Base-by-base conservation (phyloP, 2,888 invertebrate genomes). In the Drosophila kuntzei region DNA sequence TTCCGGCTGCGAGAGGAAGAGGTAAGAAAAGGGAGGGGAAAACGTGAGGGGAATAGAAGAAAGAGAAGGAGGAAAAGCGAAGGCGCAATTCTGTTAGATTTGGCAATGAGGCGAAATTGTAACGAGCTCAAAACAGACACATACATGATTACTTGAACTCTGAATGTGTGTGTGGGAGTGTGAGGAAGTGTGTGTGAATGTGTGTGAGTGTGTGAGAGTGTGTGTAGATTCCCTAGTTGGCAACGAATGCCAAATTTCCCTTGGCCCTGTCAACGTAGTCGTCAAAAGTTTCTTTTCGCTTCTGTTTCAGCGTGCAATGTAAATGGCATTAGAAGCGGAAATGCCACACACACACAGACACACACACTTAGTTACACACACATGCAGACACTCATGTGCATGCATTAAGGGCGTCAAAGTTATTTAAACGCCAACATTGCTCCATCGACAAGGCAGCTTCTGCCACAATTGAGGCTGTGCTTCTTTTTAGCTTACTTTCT, bases 341-440 rank as follows among this genome's bases (percentile, higher is more conserved):
- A 76, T 68, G 71, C 58, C 71, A 44, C 65, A 80, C 53, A 60
- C n/a, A 22, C 20, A 36, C 41, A 47, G 25, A 41, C 14, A 53
- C 36, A 49, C 22, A 70, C 25, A 37, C 20, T 47, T 25, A 49
- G 20, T 27, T 34, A 43, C 39, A 36, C 25, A 59, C 43, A 41
- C 18, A 39, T 8, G 18, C 27, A 59, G 29, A 41, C 36, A 41
- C 51, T 53, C 62, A 39, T 55, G 50, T 47, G 51, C 62, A 67
- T 68, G 72, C 34, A 63, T 55, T 71, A 71, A 71, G 71, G 69
- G 80, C 87, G 89, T 79, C 89, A 83, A 86, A 83, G 88, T 88
- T 82, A 86, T 82, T 88, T 88, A 82, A 86, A 83, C 84, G 73
- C 71, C 84, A 72, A 54, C 53, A 43, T 55, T 57, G 39, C 43